A percentile compares a stretch with the other conserved stretches of the same genome.
These are phyloP conservation scores for Rhabdornis inornatus DNA, from an alignment of 2,113 vertebrate genomes.

Conservation along the genomic window DNA sequence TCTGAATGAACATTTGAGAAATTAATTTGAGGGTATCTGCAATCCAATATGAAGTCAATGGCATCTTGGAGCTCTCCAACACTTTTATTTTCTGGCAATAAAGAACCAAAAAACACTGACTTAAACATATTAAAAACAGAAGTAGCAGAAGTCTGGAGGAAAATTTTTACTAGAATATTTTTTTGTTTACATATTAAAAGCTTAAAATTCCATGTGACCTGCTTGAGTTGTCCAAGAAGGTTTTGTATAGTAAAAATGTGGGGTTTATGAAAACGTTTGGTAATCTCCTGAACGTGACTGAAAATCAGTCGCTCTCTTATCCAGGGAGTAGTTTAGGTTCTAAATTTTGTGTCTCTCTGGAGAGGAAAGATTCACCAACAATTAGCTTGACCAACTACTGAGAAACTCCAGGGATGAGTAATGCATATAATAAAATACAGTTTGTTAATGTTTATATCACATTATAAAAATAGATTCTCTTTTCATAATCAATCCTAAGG, in stretches of 20 bases:
- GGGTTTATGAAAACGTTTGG: fast-evolving
- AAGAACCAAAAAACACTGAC: not conserved
- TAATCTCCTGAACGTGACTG: not conserved
- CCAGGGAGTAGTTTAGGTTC: not conserved
- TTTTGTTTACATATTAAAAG: not conserved
- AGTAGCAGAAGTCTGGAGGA: not conserved
- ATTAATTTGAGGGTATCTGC: not conserved
- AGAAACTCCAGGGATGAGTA: not conserved
- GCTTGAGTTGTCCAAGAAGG: not conserved
- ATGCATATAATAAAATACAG: not conserved
- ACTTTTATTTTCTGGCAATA: not conserved
- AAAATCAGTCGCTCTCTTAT: not conserved
- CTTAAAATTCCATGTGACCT: not conserved
- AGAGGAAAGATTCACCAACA: not conserved
- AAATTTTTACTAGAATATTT: not conserved
- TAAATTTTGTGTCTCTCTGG: not conserved
- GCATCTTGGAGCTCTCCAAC: not conserved
- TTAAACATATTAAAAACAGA: not conserved
- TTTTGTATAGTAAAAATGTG: not conserved
- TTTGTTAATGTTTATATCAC: not conserved
- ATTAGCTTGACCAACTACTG: not conserved
- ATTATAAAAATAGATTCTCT: not conserved
- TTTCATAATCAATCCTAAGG: not conserved
- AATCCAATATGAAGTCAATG: not conserved
- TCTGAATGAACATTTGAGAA: not conserved